Evolutionary conservation across 2,113 vertebrate species (phyloP).

Genomic region (Casuarius casuarius): DNA sequence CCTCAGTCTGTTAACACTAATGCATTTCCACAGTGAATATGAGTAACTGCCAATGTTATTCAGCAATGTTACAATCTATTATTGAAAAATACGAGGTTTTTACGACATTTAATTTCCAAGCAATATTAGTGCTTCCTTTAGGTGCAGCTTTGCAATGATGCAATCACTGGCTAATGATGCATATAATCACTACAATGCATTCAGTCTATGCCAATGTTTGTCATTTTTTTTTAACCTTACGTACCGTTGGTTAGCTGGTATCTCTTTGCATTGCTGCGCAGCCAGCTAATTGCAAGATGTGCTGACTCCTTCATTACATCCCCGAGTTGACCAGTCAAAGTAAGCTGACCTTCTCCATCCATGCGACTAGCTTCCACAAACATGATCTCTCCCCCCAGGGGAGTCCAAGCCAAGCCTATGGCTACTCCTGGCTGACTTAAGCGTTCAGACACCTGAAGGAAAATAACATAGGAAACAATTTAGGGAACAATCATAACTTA

Average conservation of each 20-base stretch:
- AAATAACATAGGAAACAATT: background rate
- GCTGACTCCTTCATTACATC: conserved; percentile 98
- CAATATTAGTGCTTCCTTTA: background rate
- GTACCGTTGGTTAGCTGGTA: conserved; percentile 91
- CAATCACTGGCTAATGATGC: too few species aligned
- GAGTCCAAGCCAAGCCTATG: conserved; percentile 94
- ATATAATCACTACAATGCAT: rapidly evolving
- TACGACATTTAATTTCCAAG: background rate
- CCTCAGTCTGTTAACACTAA: too few species aligned
- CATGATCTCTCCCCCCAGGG: conserved; percentile 96
- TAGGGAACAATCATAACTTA: background rate
- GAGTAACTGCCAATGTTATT: rapidly evolving
- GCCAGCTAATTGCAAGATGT: conserved; percentile 96
- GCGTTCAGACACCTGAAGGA: conserved; percentile 88
- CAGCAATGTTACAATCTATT: background rate
- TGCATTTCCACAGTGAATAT: rapidly evolving
- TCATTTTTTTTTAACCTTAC: background rate
- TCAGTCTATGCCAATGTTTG: rapidly evolving
- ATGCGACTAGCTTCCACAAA: conserved; percentile 96
- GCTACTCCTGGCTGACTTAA: conserved; percentile 94
- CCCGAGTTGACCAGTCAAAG: conserved; percentile 92
- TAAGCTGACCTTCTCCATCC: conserved; percentile 96
- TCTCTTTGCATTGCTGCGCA: conserved; percentile 91
- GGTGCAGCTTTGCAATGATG: background rate
- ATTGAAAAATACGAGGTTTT: background rate